phyloP scores from a whole-genome alignment of 2,888 invertebrate genomes.

The Caenorhabditis drosophilae region DNA sequence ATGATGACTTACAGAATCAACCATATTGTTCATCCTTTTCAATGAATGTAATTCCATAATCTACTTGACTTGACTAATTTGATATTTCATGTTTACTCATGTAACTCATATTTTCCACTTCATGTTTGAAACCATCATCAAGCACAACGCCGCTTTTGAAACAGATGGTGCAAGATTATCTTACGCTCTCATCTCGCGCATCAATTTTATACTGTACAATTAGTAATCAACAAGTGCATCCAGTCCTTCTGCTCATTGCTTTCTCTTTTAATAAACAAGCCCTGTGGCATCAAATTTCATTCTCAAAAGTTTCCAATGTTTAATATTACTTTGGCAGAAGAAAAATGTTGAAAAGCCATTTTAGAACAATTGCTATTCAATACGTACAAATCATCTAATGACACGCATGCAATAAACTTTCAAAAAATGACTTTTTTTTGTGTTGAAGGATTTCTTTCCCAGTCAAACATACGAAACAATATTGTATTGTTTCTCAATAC shows the following conservation, averaged over 20 bases:
- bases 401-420: not conserved
- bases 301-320: not conserved
- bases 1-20: no score
- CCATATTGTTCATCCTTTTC: no score
- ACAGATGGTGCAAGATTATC: not conserved
- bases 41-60: no score
- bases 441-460: not conserved
- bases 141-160: not conserved
- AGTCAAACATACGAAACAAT: constrained; percentile 1
- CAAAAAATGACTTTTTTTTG: not conserved
- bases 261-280: not conserved
- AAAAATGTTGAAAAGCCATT: no score
- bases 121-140: not conserved
- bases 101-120: not conserved
- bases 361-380: no score
- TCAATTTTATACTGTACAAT: constrained; percentile 3
- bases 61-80: no score
- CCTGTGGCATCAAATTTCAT: not conserved
- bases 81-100: not conserved
- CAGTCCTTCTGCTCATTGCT: not conserved
- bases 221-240: constrained; percentile 1
- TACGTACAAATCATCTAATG: not conserved
- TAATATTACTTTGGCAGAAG: no score
- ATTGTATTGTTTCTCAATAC: constrained; percentile 36
- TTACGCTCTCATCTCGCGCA: not conserved